phyloP scores from a whole-genome alignment of 2,113 vertebrate genomes.

The Sander vitreus region DNA sequence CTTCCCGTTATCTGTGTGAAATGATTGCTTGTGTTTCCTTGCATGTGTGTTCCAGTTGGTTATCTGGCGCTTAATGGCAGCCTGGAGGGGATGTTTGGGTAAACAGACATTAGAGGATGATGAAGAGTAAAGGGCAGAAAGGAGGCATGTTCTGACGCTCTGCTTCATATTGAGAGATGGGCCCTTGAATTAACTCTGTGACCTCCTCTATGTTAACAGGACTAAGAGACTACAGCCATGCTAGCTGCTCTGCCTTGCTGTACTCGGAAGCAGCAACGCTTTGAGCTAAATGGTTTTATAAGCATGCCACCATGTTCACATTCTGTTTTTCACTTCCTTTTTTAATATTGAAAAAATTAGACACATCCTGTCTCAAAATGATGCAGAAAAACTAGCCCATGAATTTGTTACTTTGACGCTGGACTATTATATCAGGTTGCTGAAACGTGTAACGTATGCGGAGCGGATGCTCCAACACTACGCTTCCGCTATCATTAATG shows the following conservation, averaged over 20 bases:
- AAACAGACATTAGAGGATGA: constrained; percentile 60
- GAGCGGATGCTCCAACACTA: too few relatives aligned
- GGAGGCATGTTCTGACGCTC: constrained; percentile 17
- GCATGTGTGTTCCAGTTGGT: constrained; percentile 34
- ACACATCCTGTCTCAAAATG: too few relatives aligned
- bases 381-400: too few relatives aligned
- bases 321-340: too few relatives aligned
- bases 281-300: background rate
- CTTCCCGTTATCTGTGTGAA: background rate
- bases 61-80: constrained; percentile 60
- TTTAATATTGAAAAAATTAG: too few relatives aligned
- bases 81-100: constrained; percentile 41
- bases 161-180: constrained; percentile 17
- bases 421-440: too few relatives aligned
- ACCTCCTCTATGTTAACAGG: background rate
- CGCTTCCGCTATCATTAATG: too few relatives aligned
- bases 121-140: constrained; percentile 12
- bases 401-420: too few relatives aligned
- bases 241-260: background rate
- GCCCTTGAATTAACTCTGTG: background rate
- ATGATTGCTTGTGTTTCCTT: constrained; percentile 17
- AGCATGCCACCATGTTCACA: background rate
- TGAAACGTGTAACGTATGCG: too few relatives aligned
- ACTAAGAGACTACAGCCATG: background rate
- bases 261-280: background rate